Conservation (phyloP, 2,113 vertebrate genomes). For the Dipodomys ordii region DNA sequence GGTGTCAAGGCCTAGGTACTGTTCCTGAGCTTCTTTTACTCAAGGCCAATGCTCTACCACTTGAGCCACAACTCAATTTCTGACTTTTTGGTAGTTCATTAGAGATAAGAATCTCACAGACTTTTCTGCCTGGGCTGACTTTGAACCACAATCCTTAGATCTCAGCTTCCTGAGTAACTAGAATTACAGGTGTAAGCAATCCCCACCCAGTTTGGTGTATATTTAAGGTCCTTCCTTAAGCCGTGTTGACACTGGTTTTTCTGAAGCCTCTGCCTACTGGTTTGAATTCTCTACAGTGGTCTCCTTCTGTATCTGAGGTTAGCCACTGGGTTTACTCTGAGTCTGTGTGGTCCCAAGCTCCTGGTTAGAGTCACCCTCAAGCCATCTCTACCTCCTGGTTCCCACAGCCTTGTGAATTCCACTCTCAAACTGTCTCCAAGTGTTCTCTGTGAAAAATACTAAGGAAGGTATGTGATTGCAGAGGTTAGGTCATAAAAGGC, state of each 20-base stretch:
- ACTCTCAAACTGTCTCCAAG: not conserved
- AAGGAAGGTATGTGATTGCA: not conserved
- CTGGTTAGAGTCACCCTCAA: not conserved
- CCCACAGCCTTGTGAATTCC: not conserved
- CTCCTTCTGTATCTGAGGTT: not conserved
- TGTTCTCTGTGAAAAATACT: not conserved
- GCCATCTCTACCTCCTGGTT: not conserved
- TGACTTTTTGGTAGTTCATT: too few relatives aligned
- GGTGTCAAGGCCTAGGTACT: too few relatives aligned
- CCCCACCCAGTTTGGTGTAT: not conserved
- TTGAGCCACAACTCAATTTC: too few relatives aligned
- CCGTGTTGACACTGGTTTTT: not conserved
- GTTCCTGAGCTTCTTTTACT: too few relatives aligned
- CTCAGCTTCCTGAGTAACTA: too few relatives aligned
- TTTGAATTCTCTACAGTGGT: not conserved
- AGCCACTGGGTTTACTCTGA: not conserved
- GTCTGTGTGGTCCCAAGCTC: not conserved
- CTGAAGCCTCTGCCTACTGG: not conserved
- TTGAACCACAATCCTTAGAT: too few relatives aligned
- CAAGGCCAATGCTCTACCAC: too few relatives aligned
- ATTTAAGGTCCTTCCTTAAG: not conserved
- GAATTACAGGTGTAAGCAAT: too few relatives aligned
- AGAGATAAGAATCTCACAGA: too few relatives aligned
- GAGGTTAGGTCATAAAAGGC: conserved; percentile 26
- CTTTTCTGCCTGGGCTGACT: too few relatives aligned